phyloP scores from a whole-genome alignment of 2,113 vertebrate species.

The Triplophysa siluroides region DNA sequence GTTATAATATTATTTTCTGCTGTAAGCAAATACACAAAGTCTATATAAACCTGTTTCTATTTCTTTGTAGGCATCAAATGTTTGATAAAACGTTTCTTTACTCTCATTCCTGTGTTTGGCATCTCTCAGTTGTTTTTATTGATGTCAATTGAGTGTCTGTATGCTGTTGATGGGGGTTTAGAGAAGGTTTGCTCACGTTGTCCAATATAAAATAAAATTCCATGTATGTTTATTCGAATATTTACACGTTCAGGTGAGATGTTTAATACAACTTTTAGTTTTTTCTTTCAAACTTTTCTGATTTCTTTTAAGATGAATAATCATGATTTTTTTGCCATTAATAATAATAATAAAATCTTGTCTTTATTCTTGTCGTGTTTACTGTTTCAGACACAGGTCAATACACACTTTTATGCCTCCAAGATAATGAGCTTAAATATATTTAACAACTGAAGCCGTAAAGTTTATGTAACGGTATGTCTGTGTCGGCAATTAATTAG shows the following conservation, averaged over 20 bases:
- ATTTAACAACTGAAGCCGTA: no score
- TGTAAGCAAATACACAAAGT: background rate
- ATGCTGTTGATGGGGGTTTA: background rate
- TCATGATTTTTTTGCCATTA: conserved; percentile 7
- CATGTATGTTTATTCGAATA: background rate
- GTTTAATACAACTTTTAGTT: background rate
- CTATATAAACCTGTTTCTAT: background rate
- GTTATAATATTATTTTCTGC: background rate
- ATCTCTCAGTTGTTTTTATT: background rate
- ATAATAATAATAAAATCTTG: conserved; percentile 19
- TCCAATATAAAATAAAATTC: background rate
- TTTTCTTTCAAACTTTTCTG: background rate
- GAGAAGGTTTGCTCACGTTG: background rate
- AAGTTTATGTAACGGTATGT: background rate
- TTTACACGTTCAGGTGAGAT: background rate
- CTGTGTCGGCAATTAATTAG: background rate
- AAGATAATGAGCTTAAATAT: background rate
- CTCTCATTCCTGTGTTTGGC: background rate
- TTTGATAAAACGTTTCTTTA: background rate
- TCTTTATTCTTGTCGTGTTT: background rate
- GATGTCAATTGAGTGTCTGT: background rate
- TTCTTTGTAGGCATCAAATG: background rate
- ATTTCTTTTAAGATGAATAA: conserved; percentile 7
- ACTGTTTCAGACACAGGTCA: background rate
- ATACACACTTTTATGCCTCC: background rate